Evolutionary conservation across 2,888 invertebrate species (phyloP).

Genomic region (Macrophya alboannulata): DNA sequence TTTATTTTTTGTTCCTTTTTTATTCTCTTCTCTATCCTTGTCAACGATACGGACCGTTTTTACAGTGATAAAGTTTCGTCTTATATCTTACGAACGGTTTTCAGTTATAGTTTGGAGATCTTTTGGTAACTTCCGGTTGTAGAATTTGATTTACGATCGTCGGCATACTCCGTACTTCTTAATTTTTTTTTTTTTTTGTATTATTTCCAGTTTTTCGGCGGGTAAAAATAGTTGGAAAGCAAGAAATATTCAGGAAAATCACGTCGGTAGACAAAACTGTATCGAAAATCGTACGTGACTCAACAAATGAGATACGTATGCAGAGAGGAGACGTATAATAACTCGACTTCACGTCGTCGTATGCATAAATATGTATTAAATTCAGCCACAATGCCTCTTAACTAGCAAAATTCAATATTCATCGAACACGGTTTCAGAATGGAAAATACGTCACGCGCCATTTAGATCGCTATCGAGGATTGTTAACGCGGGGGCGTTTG

Average conservation of each 20-base stretch:
- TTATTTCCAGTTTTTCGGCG: not conserved
- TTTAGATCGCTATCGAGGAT: constrained; percentile 51
- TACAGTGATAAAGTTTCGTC: constrained; percentile 12
- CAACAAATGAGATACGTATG: constrained; percentile 31
- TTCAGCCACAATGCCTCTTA: constrained; percentile 29
- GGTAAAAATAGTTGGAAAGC: not conserved
- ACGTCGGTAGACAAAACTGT: not conserved
- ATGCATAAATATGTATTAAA: constrained; percentile 46
- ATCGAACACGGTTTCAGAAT: constrained; percentile 33
- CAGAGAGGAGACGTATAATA: not conserved
- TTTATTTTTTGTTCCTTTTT: not conserved
- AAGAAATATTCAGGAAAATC: not conserved
- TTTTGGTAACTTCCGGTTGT: constrained; percentile 38
- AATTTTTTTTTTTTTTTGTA: not conserved
- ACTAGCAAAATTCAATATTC: constrained; percentile 51
- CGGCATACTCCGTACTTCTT: not conserved
- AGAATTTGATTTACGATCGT: constrained; percentile 40
- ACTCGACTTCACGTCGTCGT: not conserved
- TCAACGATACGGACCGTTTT: constrained; percentile 10
- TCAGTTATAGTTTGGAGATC: constrained; percentile 12
- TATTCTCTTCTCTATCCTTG: no score
- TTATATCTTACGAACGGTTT: constrained; percentile 6
- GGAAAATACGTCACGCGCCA: constrained; percentile 52
- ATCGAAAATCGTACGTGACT: not conserved
- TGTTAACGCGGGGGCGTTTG: constrained; percentile 36